Evolutionary conservation across 2,888 invertebrate genomes (phyloP).

Genomic region (Cordilura impudica): DNA sequence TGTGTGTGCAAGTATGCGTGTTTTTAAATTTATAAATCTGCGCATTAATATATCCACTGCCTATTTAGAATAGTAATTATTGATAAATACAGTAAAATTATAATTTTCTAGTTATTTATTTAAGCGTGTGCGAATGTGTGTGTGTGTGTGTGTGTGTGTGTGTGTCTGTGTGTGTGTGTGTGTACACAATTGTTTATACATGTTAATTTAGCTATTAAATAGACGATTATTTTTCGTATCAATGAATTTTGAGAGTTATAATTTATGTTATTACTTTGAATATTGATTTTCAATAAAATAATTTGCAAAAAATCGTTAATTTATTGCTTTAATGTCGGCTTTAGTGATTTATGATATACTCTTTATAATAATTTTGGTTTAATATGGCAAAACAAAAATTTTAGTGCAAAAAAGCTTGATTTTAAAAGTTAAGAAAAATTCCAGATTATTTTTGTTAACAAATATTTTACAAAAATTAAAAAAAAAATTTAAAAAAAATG

Average conservation of each 20-base stretch:
- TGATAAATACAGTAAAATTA: constrained; percentile 8
- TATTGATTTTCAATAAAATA: background rate
- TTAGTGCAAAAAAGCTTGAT: no score
- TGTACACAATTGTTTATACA: no score
- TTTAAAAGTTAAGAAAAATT: no score
- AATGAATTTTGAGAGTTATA: constrained; percentile 12
- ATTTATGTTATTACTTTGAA: background rate
- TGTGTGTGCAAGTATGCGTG: background rate
- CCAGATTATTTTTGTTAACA: no score
- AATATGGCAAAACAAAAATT: no score
- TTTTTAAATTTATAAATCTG: constrained; percentile 23
- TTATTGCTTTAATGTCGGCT: no score
- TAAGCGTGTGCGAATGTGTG: background rate
- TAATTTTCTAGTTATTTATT: background rate
- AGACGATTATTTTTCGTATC: constrained; percentile 24
- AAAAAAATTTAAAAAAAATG: no score
- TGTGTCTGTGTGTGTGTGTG: background rate
- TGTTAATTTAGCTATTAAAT: constrained; percentile 27
- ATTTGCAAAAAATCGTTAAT: constrained; percentile 5
- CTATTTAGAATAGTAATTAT: constrained; percentile 35
- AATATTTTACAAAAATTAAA: no score
- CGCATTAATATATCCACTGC: constrained; percentile 16
- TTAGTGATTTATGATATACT: no score
- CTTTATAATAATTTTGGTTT: no score
- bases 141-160: background rate